Evolutionary conservation across 1,140 invertebrate species (phyloP), one percentile per base, ranked within the genome.

Genomic region (Formica selysi): DNA sequence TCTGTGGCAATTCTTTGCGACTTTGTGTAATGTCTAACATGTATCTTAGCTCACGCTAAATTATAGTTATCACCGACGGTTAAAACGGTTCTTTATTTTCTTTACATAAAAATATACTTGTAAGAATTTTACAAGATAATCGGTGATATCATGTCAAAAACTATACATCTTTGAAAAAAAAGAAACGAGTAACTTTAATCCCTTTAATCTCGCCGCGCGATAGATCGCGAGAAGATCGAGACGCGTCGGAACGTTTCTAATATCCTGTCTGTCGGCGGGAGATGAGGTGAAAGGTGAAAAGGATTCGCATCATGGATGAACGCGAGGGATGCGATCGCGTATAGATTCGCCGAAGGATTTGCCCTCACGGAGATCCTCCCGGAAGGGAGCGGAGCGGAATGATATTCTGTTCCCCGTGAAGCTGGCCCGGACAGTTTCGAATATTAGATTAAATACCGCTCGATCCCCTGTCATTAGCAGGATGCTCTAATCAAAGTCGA

Each of bases 401-500:
- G 91, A 93, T 93, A 90, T 90, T 84, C 88, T 81, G 79, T 91
- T 91, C 76, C 83, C 71, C 87, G 90, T 90, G 91, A 92, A 51
- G 87, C 89, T 92, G 87, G 86, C 86, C 83, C 90, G 92, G 92
- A 92, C 92, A 93, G 92, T 92, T 94, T 93, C 91, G 92, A 91
- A 94, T 93, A 94, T 94, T 92, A 92, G 93, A 94, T 95, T 94
- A 95, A 94, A 92, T 92, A 87, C 88, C 88, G 85, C 91, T 92
- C 88, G 89, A 93, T 92, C 89, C 91, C 89, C 91, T 91, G 93
- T 94, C 92, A 93, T 94, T 94, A 94, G 91, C 93, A 92, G 90
- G 91, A 91, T 90, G 89, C 91, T 94, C 92, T 94, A 94, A 95
- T 95, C 94, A 95, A 93, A 94, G 93, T 92, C 90, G 92, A 93